A percentile compares a stretch with the other conserved stretches of the same genome.
These are phyloP conservation scores for Grantiella picta DNA, from an alignment of 2,113 vertebrate species.

Conservation along the genomic window DNA sequence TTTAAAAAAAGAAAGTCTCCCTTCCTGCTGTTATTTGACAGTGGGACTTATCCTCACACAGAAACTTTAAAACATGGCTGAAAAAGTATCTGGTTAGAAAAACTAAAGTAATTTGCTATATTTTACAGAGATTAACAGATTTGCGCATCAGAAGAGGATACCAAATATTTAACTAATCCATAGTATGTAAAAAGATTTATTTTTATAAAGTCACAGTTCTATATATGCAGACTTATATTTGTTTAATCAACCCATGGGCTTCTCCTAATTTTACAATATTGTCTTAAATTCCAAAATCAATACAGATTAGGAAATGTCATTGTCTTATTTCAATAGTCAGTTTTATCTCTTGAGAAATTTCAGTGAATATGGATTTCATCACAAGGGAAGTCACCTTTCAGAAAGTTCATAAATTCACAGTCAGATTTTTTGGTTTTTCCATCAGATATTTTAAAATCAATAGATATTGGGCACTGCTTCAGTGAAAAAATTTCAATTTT, in stretches of 20 bases:
- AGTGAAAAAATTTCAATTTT: not conserved
- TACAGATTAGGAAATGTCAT: not conserved
- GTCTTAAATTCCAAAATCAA: not conserved
- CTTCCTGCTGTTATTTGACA: not conserved
- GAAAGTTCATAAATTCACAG: not conserved
- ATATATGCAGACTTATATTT: not conserved
- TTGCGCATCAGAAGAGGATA: not conserved
- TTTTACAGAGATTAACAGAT: not conserved
- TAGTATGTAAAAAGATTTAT: not conserved
- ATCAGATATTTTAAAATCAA: not conserved
- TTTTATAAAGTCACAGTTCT: not conserved
- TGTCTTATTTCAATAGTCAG: not conserved
- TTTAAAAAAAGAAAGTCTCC: not conserved
- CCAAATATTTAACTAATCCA: not conserved
- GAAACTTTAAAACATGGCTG: not conserved
- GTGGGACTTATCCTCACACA: not conserved
- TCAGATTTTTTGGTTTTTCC: not conserved
- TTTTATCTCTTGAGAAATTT: not conserved
- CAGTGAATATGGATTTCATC: not conserved
- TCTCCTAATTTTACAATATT: not conserved
- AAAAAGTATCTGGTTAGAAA: not conserved
- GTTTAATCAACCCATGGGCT: not conserved
- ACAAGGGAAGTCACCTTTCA: not conserved
- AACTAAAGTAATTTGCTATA: not conserved
- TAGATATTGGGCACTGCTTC: not conserved